phyloP scores from a whole-genome alignment of 2,797 vertebrate species.

The Hoplostethus mediterraneus region DNA sequence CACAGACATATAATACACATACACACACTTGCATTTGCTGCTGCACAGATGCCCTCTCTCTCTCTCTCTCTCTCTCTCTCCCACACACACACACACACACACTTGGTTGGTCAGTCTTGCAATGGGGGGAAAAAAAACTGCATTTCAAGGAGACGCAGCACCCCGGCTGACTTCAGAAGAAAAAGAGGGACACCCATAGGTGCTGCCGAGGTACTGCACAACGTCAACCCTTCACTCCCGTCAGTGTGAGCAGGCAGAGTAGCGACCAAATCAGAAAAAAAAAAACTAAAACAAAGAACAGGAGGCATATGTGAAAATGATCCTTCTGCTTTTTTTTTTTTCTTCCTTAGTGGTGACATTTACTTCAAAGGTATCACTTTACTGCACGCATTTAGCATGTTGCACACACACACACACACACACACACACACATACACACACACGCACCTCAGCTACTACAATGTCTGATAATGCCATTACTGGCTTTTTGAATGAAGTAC shows the following conservation, averaged over 20 bases:
- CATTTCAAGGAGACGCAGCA: conserved; percentile 13
- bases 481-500: no score
- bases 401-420: background rate
- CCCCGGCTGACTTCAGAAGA: conserved; percentile 74
- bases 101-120: conserved; percentile 48
- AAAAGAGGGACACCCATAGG: conserved; percentile 89
- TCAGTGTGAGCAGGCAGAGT: conserved; percentile 18
- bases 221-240: background rate
- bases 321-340: background rate
- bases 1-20: background rate
- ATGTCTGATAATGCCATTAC: no score
- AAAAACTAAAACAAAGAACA: conserved; percentile 18
- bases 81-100: conserved; percentile 29
- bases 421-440: conserved; percentile 5
- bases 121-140: conserved; percentile 21
- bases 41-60: conserved; percentile 34
- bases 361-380: background rate
- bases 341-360: no score
- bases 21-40: background rate
- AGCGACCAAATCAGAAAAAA: conserved; percentile 24
- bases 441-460: background rate
- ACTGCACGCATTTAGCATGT: background rate
- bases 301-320: background rate
- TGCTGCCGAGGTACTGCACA: conserved; percentile 73
- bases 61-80: background rate